These are phyloP conservation scores for Ammodytes marinus DNA, from an alignment of 2,113 vertebrate species.

Conservation along the genomic window DNA sequence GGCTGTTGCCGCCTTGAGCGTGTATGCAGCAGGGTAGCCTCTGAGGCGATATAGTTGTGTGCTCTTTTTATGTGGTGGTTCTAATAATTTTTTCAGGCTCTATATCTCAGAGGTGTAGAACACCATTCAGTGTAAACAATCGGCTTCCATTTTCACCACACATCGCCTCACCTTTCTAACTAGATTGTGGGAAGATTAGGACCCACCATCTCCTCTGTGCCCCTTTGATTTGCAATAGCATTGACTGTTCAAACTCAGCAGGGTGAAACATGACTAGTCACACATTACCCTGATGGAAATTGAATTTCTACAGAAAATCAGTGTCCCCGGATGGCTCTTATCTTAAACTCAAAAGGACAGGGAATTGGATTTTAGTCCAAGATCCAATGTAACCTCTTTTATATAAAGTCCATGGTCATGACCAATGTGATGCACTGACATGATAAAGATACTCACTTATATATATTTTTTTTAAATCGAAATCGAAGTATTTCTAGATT, in stretches of 20 bases:
- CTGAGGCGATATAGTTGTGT: constrained; percentile 36
- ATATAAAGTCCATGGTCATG: background rate
- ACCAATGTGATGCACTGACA: background rate
- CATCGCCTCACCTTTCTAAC: constrained; percentile 34
- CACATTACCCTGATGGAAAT: constrained; percentile 38
- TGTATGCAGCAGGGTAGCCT: constrained; percentile 24
- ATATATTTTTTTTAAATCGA: too few species aligned
- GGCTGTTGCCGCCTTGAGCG: constrained; percentile 25
- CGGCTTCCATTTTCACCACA: constrained; percentile 29
- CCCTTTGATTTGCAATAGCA: constrained; percentile 41
- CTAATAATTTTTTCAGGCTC: constrained; percentile 41
- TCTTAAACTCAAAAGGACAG: constrained; percentile 16
- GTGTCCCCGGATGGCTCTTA: constrained; percentile 9
- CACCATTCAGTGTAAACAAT: constrained; percentile 34
- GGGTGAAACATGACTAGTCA: constrained; percentile 58
- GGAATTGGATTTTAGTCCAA: constrained; percentile 16
- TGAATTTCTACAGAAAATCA: constrained; percentile 13
- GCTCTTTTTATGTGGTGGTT: constrained; percentile 24
- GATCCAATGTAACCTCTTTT: background rate
- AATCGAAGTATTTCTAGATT: too few species aligned
- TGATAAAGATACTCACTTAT: background rate
- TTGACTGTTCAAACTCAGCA: constrained; percentile 30
- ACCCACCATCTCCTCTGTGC: constrained; percentile 17
- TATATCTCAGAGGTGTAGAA: constrained; percentile 17
- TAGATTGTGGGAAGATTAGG: constrained; percentile 39